phyloP scores from a whole-genome alignment of 1,140 invertebrate genomes.

The Cyphomyrmex costatus region DNA sequence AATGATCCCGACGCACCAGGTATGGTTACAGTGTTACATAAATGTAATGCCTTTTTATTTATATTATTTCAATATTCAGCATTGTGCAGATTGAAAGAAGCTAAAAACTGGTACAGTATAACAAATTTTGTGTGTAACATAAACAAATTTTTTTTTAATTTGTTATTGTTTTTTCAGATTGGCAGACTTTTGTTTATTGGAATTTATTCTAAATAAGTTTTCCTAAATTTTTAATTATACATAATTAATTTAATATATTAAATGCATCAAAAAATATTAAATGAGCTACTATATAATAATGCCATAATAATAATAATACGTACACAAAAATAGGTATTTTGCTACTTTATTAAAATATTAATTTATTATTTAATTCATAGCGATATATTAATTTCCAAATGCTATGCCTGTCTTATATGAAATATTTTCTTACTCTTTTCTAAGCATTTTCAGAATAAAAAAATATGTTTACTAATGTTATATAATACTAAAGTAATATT shows the following conservation, averaged over 20 bases:
- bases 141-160: constrained; percentile 28
- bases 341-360: constrained; percentile 17
- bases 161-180: constrained; percentile 39
- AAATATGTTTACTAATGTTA: background rate
- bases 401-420: background rate
- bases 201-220: constrained; percentile 23
- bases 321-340: constrained; percentile 31
- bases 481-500: constrained; percentile 30
- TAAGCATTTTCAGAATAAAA: background rate
- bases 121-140: background rate
- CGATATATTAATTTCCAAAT: constrained; percentile 22
- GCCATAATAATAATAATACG: constrained; percentile 33
- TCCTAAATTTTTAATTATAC: constrained; percentile 26
- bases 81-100: constrained; percentile 24
- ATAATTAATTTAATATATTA: constrained; percentile 16
- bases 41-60: constrained; percentile 3
- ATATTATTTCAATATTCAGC: constrained; percentile 26
- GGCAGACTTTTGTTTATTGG: background rate
- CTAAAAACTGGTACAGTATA: constrained; percentile 30
- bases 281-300: constrained; percentile 5
- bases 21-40: constrained; percentile 72
- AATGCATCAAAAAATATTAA: background rate
- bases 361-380: background rate
- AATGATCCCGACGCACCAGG: constrained; percentile 82
- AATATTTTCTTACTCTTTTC: constrained; percentile 23